Evolutionary conservation across 1,140 invertebrate species (phyloP).

Genomic region (Platorchestia sp.): DNA sequence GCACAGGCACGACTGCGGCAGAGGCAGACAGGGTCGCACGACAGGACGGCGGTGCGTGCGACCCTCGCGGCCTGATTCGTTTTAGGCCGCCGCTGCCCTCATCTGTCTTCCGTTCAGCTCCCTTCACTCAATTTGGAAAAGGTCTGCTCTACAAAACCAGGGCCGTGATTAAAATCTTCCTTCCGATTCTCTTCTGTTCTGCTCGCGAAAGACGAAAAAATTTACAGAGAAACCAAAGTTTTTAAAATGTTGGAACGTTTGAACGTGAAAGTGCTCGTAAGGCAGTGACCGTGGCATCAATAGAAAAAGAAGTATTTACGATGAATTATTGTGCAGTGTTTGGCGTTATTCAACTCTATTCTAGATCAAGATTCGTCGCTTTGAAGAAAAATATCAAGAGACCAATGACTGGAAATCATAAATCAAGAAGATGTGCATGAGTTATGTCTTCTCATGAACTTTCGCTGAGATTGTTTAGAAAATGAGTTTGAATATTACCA

Average conservation of each 20-base stretch:
- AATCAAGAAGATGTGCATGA: no score
- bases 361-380: no score
- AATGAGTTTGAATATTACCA: no score
- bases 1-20: no score
- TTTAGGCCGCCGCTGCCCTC: not conserved
- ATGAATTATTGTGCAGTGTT: no score
- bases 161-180: conserved; percentile 23
- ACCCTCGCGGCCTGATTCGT: not conserved
- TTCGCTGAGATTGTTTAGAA: no score
- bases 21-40: no score
- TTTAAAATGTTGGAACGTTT: not conserved
- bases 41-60: not conserved
- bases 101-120: conserved; percentile 41
- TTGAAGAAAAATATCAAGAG: no score
- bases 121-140: conserved; percentile 49
- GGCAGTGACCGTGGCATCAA: not conserved
- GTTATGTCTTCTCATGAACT: no score
- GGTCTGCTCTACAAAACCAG: not conserved
- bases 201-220: not conserved
- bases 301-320: no score
- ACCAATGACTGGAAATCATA: no score
- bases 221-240: not conserved
- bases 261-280: not conserved
- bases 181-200: not conserved
- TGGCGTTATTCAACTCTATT: no score